phyloP scores from a whole-genome alignment of 2,888 invertebrate genomes.

The Chalcosyrphus nemorum region DNA sequence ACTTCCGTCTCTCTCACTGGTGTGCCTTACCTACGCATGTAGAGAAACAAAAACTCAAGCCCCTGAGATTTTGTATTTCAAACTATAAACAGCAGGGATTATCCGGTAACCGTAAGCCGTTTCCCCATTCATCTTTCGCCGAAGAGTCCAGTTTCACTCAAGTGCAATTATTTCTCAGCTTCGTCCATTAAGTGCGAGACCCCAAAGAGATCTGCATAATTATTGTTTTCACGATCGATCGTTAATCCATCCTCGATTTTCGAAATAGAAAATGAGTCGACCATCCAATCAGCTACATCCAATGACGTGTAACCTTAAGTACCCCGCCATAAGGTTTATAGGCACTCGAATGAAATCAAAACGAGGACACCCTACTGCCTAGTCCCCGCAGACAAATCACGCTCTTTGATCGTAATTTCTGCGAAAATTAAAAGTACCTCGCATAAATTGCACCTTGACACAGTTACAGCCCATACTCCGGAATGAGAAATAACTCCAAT shows the following conservation, averaged over 20 bases:
- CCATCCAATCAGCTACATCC: not conserved
- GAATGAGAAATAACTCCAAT: conserved; percentile 37
- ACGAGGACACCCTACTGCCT: too few relatives aligned
- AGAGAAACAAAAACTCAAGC: too few relatives aligned
- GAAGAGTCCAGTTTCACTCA: too few relatives aligned
- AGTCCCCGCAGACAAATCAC: not conserved
- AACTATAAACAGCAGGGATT: too few relatives aligned
- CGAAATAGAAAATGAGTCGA: not conserved
- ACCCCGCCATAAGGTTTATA: conserved; percentile 22
- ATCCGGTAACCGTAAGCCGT: too few relatives aligned
- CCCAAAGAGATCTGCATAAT: not conserved
- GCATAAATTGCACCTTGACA: conserved; percentile 67
- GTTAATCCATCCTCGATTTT: not conserved
- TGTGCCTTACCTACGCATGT: too few relatives aligned
- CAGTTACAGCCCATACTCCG: conserved; percentile 27
- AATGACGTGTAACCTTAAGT: conserved; percentile 41
- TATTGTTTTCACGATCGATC: not conserved
- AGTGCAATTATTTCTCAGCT: not conserved
- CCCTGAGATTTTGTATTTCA: too few relatives aligned
- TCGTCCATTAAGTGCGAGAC: too few relatives aligned
- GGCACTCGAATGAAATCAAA: not conserved
- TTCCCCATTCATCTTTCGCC: too few relatives aligned
- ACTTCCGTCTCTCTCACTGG: too few relatives aligned
- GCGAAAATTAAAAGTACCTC: conserved; percentile 41
- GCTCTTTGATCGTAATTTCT: conserved; percentile 23